A percentile compares a stretch with the other conserved stretches of the same genome.
Conservation (phyloP, 2,797 vertebrate genomes). For the Perodicticus potto region DNA sequence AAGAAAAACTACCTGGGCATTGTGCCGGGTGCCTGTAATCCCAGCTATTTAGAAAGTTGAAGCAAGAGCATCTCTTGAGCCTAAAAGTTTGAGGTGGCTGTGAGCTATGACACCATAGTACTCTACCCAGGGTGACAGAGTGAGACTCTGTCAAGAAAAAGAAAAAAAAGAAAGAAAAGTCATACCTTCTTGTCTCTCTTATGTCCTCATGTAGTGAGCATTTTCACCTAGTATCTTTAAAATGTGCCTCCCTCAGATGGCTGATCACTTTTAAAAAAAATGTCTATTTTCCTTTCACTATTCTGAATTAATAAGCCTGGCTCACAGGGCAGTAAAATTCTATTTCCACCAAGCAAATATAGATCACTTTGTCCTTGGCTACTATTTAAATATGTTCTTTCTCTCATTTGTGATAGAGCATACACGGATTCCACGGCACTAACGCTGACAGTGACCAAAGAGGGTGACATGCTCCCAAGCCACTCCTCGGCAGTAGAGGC, state of each 20-base stretch:
- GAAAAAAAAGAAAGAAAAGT: background rate
- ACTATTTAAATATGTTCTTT: constrained; percentile 43
- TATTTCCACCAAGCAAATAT: constrained; percentile 64
- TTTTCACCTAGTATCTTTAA: background rate
- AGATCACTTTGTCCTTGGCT: constrained; percentile 54
- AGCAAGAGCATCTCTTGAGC: too few relatives aligned
- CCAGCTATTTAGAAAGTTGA: too few relatives aligned
- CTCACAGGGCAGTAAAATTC: constrained; percentile 57
- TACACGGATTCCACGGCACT: background rate
- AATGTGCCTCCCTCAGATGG: constrained; percentile 48
- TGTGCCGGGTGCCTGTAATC: too few relatives aligned
- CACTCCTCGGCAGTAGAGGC: background rate
- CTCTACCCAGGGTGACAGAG: too few relatives aligned
- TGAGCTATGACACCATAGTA: too few relatives aligned
- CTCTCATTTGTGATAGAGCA: constrained; percentile 14
- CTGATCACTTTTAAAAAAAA: constrained; percentile 64
- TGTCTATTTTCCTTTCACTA: constrained; percentile 70
- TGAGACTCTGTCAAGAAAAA: too few relatives aligned
- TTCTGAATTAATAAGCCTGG: constrained; percentile 68
- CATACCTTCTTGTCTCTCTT: background rate
- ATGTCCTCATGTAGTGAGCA: background rate
- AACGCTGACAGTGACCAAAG: background rate
- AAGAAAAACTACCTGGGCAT: too few relatives aligned
- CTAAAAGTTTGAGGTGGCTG: too few relatives aligned
- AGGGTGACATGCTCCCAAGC: background rate